Evolutionary conservation across 92 coral and sea anemone genomes (phyloP).

Genomic region (Actinernus sp.): DNA sequence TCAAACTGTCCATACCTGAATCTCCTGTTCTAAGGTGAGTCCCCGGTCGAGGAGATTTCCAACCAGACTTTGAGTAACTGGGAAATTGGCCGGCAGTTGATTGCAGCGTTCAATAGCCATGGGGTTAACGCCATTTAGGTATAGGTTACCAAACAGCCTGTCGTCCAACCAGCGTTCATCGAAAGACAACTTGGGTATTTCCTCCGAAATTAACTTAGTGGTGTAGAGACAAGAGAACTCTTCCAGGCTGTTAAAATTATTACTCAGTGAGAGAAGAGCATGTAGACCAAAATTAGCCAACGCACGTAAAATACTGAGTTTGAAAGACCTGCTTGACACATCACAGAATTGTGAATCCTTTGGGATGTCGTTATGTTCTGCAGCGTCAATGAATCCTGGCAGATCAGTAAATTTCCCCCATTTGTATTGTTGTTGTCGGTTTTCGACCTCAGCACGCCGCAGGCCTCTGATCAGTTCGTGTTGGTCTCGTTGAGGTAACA

Average conservation of each 20-base stretch:
- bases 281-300: too few relatives aligned
- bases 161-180: slow-evolving; percentile 70
- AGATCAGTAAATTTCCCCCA: not conserved
- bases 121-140: slow-evolving; percentile 74
- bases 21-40: slow-evolving; percentile 51
- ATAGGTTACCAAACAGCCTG: slow-evolving; percentile 68
- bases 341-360: not conserved
- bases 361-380: not conserved
- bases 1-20: slow-evolving; percentile 66
- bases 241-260: too few relatives aligned
- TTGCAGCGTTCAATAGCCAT: slow-evolving; percentile 52
- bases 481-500: not conserved
- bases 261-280: too few relatives aligned
- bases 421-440: not conserved
- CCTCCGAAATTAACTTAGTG: too few relatives aligned
- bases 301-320: too few relatives aligned
- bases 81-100: slow-evolving; percentile 57
- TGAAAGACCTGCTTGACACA: not conserved
- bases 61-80: slow-evolving; percentile 61
- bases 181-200: slow-evolving; percentile 20
- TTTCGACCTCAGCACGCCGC: not conserved
- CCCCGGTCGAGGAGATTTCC: slow-evolving; percentile 66
- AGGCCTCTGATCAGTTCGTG: not conserved
- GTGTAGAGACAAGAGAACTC: too few relatives aligned
- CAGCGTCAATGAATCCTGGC: not conserved